Evolutionary conservation across 2,888 invertebrate species (phyloP).

Genomic region (Leptogaster cylindrica): DNA sequence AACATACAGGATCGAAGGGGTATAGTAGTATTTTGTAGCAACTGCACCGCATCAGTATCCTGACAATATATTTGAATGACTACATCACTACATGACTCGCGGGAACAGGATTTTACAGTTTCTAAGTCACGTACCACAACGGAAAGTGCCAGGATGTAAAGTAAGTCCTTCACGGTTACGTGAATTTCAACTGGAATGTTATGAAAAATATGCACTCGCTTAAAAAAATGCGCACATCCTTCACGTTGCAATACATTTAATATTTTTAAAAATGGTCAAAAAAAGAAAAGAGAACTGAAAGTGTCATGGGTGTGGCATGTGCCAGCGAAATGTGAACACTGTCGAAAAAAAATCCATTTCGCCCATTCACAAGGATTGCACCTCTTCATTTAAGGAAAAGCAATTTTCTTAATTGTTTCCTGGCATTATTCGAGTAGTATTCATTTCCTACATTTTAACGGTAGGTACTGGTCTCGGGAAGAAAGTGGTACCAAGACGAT

Average conservation of each 20-base stretch:
- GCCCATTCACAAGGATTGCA: not conserved
- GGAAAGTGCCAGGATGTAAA: too few relatives aligned
- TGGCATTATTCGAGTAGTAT: not conserved
- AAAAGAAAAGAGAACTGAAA: not conserved
- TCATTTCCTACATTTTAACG: not conserved
- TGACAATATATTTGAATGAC: too few relatives aligned
- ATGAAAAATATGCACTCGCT: too few relatives aligned
- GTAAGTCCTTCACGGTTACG: too few relatives aligned
- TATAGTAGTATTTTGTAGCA: too few relatives aligned
- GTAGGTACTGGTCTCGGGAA: not conserved
- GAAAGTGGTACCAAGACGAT: conserved; percentile 19
- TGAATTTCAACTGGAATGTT: too few relatives aligned
- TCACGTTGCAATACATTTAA: not conserved
- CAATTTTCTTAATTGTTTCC: conserved; percentile 6
- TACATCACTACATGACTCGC: too few relatives aligned
- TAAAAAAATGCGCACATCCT: not conserved
- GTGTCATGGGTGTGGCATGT: conserved; percentile 10
- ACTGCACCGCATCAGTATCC: too few relatives aligned
- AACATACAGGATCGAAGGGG: too few relatives aligned
- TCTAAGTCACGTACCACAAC: too few relatives aligned
- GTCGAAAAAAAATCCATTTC: not conserved
- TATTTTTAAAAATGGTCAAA: not conserved
- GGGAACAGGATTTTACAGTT: too few relatives aligned
- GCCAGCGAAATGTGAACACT: too few relatives aligned
- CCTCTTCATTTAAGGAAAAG: not conserved